A percentile compares a stretch with the other conserved stretches of the same genome.
Conservation (phyloP, 2,888 invertebrate species). For the Aspidapion aeneum region DNA sequence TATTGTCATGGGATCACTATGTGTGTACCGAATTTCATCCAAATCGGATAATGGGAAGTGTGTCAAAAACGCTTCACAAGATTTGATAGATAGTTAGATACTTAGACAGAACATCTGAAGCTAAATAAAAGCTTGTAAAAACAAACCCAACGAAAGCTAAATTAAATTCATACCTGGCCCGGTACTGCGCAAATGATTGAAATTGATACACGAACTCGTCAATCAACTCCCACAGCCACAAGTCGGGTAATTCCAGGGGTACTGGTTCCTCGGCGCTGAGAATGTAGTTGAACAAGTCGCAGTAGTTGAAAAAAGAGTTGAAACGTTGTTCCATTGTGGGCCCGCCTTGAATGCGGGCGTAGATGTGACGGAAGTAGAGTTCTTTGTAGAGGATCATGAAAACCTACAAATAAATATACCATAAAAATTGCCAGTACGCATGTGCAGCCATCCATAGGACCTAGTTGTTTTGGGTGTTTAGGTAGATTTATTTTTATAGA, state of each 20-base stretch:
- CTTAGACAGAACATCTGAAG: too few relatives aligned
- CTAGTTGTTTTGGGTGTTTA: too few relatives aligned
- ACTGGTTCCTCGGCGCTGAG: slow-evolving; percentile 87
- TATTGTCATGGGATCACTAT: too few relatives aligned
- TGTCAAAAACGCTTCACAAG: too few relatives aligned
- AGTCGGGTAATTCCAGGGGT: slow-evolving; percentile 88
- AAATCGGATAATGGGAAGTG: too few relatives aligned
- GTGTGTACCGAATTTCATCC: too few relatives aligned
- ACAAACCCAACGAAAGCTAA: too few relatives aligned
- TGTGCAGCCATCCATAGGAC: too few relatives aligned
- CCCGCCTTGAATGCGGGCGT: slow-evolving; percentile 86
- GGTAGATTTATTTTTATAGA: too few relatives aligned
- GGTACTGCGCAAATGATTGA: slow-evolving; percentile 77
- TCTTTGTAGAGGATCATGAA: slow-evolving; percentile 97
- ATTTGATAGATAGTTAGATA: too few relatives aligned
- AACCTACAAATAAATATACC: slow-evolving; percentile 54
- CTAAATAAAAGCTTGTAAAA: too few relatives aligned
- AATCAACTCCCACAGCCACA: slow-evolving; percentile 99
- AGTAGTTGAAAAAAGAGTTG: slow-evolving; percentile 97
- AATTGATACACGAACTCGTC: slow-evolving; percentile 99
- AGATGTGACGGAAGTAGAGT: slow-evolving; percentile 95
- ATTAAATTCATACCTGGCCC: slow-evolving; percentile 44
- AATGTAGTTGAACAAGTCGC: slow-evolving; percentile 95
- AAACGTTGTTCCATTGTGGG: slow-evolving; percentile 90
- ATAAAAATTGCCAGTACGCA: too few relatives aligned